Percentiles rank a stretch among this genome's conserved stretches.
phyloP scores from a whole-genome alignment of 2,888 invertebrate genomes.

The Lottia gigantea region DNA sequence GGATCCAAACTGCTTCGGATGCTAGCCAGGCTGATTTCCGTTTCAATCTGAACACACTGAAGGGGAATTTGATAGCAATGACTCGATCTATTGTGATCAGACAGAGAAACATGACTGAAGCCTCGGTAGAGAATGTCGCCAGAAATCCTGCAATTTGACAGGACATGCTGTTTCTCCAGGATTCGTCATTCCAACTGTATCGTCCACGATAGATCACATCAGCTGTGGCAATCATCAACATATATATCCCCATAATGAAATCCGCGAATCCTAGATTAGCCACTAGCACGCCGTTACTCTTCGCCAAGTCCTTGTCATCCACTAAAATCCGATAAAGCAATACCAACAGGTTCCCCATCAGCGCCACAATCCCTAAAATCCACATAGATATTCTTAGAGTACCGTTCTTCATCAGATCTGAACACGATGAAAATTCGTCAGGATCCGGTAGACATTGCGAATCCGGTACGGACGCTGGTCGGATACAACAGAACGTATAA shows the following conservation, averaged over 20 bases:
- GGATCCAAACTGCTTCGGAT: constrained; percentile 48
- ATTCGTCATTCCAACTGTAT: constrained; percentile 40
- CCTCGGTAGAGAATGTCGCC: constrained; percentile 71
- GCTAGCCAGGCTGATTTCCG: constrained; percentile 39
- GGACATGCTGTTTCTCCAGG: constrained; percentile 41
- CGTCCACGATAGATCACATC: constrained; percentile 40
- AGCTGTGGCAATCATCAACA: constrained; percentile 40
- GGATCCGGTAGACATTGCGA: constrained; percentile 30
- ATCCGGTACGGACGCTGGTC: constrained; percentile 12
- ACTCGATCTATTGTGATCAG: constrained; percentile 76
- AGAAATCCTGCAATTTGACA: constrained; percentile 46
- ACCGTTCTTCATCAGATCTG: constrained; percentile 39
- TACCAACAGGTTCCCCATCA: constrained; percentile 38
- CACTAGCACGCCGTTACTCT: constrained; percentile 19
- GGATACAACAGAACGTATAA: constrained; percentile 10
- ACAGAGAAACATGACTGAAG: constrained; percentile 74
- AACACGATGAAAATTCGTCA: constrained; percentile 42
- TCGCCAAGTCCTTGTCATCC: constrained; percentile 37
- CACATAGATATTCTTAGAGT: constrained; percentile 36
- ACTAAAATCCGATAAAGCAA: constrained; percentile 34
- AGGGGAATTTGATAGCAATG: constrained; percentile 74
- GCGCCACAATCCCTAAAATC: constrained; percentile 38
- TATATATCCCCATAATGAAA: constrained; percentile 43
- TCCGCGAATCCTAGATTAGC: constrained; percentile 27
- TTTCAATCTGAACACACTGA: constrained; percentile 60